Evolutionary conservation across 1,140 invertebrate species (phyloP).

Genomic region (Hyphantria cunea): DNA sequence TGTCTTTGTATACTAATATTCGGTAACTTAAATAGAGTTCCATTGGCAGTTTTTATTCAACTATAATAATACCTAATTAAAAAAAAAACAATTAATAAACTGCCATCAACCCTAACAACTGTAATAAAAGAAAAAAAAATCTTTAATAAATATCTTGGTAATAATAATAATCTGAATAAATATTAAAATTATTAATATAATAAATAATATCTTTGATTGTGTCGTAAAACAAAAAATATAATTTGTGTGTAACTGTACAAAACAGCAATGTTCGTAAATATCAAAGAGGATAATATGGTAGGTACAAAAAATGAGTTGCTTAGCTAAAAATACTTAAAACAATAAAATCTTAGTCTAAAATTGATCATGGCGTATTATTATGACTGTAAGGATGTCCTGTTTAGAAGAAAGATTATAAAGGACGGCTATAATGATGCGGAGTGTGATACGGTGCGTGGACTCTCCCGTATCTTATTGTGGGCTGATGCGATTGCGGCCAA

Average conservation of each 20-base stretch:
- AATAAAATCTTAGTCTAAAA: slow-evolving; percentile 61
- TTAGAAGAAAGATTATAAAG: slow-evolving; percentile 36
- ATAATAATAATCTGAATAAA: slow-evolving; percentile 61
- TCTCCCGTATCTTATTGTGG: slow-evolving; percentile 77
- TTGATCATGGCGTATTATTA: slow-evolving; percentile 70
- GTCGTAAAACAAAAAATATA: slow-evolving; percentile 63
- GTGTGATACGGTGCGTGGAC: slow-evolving; percentile 65
- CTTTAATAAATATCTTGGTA: slow-evolving; percentile 59
- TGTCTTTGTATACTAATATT: slow-evolving; percentile 68
- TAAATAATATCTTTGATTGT: slow-evolving; percentile 74
- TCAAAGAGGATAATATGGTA: slow-evolving; percentile 66
- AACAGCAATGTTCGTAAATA: slow-evolving; percentile 54
- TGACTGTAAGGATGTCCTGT: slow-evolving; percentile 64
- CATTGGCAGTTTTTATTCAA: slow-evolving; percentile 64
- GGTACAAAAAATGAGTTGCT: slow-evolving; percentile 70
- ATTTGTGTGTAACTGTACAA: slow-evolving; percentile 69
- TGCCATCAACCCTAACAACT: slow-evolving; percentile 59
- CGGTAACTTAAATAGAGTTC: slow-evolving; percentile 68
- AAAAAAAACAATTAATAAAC: slow-evolving; percentile 50
- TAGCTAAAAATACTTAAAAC: slow-evolving; percentile 66
- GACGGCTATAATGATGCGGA: slow-evolving; percentile 72
- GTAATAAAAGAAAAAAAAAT: slow-evolving; percentile 50
- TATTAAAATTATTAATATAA: slow-evolving; percentile 66
- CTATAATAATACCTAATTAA: slow-evolving; percentile 53
- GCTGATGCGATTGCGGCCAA: slow-evolving; percentile 72